Evolutionary conservation across 2,888 invertebrate species (phyloP).

Genomic region (Amiota communis): DNA sequence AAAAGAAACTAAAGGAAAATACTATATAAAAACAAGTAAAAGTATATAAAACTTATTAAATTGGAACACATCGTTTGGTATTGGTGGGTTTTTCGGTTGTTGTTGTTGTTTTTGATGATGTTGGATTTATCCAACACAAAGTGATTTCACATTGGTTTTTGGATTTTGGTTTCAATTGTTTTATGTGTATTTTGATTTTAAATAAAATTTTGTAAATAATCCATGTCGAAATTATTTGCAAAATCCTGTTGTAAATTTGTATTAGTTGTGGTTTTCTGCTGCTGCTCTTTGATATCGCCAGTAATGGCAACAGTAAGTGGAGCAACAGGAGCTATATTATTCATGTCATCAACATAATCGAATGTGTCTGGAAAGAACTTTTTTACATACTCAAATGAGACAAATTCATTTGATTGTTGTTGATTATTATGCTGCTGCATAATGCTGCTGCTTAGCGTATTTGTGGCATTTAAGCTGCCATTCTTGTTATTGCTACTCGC

Average conservation of each 20-base stretch:
- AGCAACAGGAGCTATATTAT: conserved; percentile 16
- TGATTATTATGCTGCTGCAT: conserved; percentile 1
- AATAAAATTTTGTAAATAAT: conserved; percentile 70
- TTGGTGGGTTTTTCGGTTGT: not conserved
- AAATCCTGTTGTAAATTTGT: conserved; percentile 48
- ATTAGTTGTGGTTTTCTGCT: conserved; percentile 22
- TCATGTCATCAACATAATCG: conserved; percentile 48
- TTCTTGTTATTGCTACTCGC: conserved; percentile 24
- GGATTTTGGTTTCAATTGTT: conserved; percentile 7
- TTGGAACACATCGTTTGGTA: conserved; percentile 22
- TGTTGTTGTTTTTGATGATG: not conserved
- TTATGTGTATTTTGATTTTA: conserved; percentile 29
- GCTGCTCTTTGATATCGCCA: not conserved
- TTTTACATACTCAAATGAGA: conserved; percentile 73
- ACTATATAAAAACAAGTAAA: not conserved
- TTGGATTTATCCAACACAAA: not conserved
- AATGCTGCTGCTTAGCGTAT: conserved; percentile 36
- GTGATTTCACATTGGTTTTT: not conserved
- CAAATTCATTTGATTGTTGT: conserved; percentile 65
- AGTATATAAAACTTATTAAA: conserved; percentile 12
- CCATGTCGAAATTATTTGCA: conserved; percentile 69
- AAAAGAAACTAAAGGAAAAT: conserved; percentile 8
- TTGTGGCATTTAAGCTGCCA: conserved; percentile 30
- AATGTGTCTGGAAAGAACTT: conserved; percentile 71
- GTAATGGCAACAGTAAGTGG: not conserved